Base-by-base conservation (phyloP, 2,888 invertebrate genomes). In the Clepsis dumicolana region DNA sequence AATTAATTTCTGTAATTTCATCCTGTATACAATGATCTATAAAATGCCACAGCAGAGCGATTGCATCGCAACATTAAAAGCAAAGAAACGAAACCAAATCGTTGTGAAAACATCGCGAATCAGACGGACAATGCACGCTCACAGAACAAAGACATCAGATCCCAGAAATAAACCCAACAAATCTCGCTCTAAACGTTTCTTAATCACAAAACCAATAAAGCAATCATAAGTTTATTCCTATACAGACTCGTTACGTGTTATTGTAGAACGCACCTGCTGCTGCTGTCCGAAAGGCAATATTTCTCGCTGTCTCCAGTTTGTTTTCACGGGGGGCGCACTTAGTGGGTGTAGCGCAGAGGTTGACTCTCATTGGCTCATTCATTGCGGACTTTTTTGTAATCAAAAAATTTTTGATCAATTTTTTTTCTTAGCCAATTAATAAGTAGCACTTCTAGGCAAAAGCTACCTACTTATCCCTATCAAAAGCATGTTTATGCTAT, bases 251-350 rank as follows among this genome's bases (percentile, higher is more conserved):
- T 57, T 57, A 64, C 78, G 81, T 86, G 85, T 85, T 86, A 83
- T 78, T 76, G 77, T 72, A 72, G 72, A 76, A 77, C 78, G 79
- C 90, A 90, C 89, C 89, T 89, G 90, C 86, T 75, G 73, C 89
- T 89, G 90, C 86, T 75, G 73, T 77, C 77, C 82, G 75, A 84
- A 73, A 71, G 72, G 88, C 80, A 82, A 89, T 90, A 89, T 87
- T 82, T 88, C 85, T 82, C 75, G 77, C 78, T 77, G 81, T 80
- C 78, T 76, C 74, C 70, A 70, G 74, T 73, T 79, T 79, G 75
- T 79, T 77, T 73, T 44, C 18, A 74, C 67, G 64, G 70, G 71
- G 76, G 77, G 72, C 65, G 73, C 72, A 65, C 67, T 74, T 71
- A 68, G 70, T 71, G 63, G 44, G 50, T 52, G 57, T 57, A 60